A percentile compares a stretch with the other conserved stretches of the same genome.
These are phyloP conservation scores for Aphelenchoides bicaudatus DNA, from an alignment of 2,888 invertebrate species.

Conservation along the genomic window DNA sequence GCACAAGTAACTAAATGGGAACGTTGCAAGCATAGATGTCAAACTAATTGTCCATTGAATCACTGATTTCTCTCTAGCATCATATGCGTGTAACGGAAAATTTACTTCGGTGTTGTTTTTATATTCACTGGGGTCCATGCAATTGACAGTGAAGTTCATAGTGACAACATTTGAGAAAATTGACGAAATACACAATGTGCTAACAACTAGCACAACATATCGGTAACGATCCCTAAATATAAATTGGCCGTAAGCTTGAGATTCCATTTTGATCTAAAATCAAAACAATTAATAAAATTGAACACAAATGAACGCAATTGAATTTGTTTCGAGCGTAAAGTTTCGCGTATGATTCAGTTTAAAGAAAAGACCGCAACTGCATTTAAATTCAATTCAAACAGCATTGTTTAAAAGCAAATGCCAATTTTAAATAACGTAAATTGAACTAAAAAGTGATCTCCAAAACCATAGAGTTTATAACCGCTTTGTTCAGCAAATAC, in stretches of 20 bases:
- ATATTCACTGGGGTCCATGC: constrained; percentile 40
- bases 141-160: constrained; percentile 53
- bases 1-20: constrained; percentile 48
- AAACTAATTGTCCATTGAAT: constrained; percentile 27
- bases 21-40: constrained; percentile 30
- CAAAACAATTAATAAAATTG: neutral
- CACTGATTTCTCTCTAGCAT: no score
- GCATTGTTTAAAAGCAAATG: no score
- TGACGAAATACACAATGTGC: constrained; percentile 36
- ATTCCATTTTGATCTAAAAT: neutral
- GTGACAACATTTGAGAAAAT: constrained; percentile 55
- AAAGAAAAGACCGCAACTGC: no score
- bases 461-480: no score
- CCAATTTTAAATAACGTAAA: no score
- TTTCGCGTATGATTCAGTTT: neutral
- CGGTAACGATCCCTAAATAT: constrained; percentile 21
- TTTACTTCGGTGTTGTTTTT: no score
- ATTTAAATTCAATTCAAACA: no score
- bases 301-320: neutral
- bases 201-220: constrained; percentile 30
- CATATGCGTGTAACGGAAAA: no score
- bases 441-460: no score
- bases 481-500: no score
- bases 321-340: neutral
- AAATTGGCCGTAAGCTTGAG: constrained; percentile 1